Percentiles rank a stretch among this genome's conserved stretches.
phyloP scores from a whole-genome alignment of 2,797 vertebrate species.

The Molossus alvarezi region DNA sequence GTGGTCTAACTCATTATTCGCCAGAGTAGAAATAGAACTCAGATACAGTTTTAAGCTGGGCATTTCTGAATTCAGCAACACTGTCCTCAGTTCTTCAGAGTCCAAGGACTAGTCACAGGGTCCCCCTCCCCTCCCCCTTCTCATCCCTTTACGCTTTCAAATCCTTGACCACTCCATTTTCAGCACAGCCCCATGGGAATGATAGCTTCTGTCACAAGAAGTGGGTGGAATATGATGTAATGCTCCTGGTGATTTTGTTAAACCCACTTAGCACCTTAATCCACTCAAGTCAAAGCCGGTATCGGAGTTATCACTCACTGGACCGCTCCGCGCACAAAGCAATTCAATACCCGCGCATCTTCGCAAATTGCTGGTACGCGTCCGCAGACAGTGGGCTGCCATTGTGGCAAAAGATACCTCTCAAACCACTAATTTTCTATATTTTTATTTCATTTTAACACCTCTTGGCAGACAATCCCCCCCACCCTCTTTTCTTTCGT shows the following conservation, averaged over 20 bases:
- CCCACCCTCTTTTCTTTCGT: conserved; percentile 73
- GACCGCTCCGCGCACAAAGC: conserved; percentile 35
- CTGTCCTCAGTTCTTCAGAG: not conserved
- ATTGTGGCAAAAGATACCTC: conserved; percentile 59
- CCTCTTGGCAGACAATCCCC: too few species aligned
- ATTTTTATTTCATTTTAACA: conserved; percentile 81
- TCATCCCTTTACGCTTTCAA: not conserved
- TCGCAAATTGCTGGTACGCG: conserved; percentile 66
- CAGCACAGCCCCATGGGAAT: not conserved
- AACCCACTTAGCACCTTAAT: conserved; percentile 80
- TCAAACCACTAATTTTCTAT: conserved; percentile 73
- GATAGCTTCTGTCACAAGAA: conserved; percentile 60
- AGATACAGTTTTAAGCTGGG: not conserved
- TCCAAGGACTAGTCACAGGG: not conserved
- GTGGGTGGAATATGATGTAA: conserved; percentile 73
- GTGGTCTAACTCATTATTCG: conserved; percentile 15
- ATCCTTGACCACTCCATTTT: conserved; percentile 37
- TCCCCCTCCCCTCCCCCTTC: not conserved
- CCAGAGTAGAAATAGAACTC: not conserved
- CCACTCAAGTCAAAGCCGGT: conserved; percentile 75
- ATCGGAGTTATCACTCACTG: conserved; percentile 74
- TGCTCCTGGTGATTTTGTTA: conserved; percentile 77
- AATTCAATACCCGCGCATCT: conserved; percentile 70
- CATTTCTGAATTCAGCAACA: conserved; percentile 28
- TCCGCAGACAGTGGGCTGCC: conserved; percentile 37